Percentiles rank a stretch among this genome's conserved stretches.
These are phyloP conservation scores for Luffia ferchaultella DNA, from an alignment of 2,888 invertebrate species.

Conservation along the genomic window DNA sequence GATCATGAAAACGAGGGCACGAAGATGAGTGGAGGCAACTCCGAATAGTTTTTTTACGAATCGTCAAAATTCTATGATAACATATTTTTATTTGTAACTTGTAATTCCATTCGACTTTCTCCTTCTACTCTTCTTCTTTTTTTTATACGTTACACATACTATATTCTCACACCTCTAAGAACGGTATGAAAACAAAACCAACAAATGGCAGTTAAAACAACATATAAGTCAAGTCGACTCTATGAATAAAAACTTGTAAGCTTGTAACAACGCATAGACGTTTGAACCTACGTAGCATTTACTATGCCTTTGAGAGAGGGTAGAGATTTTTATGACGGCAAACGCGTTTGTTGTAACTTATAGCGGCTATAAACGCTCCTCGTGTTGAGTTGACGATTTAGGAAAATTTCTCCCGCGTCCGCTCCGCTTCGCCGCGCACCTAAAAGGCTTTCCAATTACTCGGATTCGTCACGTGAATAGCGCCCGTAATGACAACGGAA, in stretches of 20 bases:
- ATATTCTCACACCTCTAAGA: too few relatives aligned
- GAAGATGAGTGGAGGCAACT: too few relatives aligned
- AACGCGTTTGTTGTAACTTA: conserved; percentile 49
- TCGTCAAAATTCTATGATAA: too few relatives aligned
- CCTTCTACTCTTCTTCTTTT: too few relatives aligned
- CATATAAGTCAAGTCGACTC: not conserved
- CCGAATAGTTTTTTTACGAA: too few relatives aligned
- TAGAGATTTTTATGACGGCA: conserved; percentile 49
- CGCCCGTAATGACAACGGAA: conserved; percentile 39
- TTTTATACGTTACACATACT: too few relatives aligned
- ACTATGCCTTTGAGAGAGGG: conserved; percentile 20
- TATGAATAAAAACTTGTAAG: not conserved
- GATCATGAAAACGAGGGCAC: too few relatives aligned
- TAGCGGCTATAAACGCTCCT: conserved; percentile 48
- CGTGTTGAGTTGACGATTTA: conserved; percentile 49
- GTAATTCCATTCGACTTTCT: too few relatives aligned
- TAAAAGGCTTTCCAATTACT: conserved; percentile 49
- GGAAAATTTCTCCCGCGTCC: conserved; percentile 36
- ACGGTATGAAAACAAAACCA: not conserved
- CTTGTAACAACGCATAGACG: not conserved
- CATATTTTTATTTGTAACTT: too few relatives aligned
- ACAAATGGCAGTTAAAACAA: not conserved
- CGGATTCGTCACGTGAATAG: conserved; percentile 44
- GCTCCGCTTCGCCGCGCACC: conserved; percentile 14
- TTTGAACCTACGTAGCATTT: not conserved